Evolutionary conservation across 2,113 vertebrate genomes (phyloP), one percentile per base, ranked within the genome.

Genomic region (Gasterosteus aculeatus): DNA sequence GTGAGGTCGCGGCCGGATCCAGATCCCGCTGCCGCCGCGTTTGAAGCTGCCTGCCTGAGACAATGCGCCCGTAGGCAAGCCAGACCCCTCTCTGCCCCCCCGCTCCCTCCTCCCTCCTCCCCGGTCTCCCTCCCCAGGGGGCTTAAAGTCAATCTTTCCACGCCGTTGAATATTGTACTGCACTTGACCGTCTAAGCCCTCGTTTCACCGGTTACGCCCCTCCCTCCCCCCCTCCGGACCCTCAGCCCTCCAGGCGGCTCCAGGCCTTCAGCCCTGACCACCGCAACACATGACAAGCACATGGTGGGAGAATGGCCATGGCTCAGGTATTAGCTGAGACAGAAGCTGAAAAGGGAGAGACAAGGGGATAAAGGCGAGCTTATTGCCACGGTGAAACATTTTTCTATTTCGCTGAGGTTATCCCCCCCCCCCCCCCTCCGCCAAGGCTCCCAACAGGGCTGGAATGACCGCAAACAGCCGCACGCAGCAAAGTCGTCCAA

Each of bases 231-330:
- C 35, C 26, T 19, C 18, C 70, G 59, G 53, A 41, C 76, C 72
- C 68, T 69, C 61, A 69, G 41, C 49, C 80, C 76, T 80, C 76
- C 15, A 67, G 83, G 73, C 75, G 54, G 69, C 90, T 78, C 62
- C 59, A 62, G 67, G 75, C 79, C 65, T 72, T 85, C 72, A 81
- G n/a, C 82, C 78, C 76, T 51, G 47, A 70, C 74, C 60, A 9
- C 64, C 79, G 65, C 82, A 89, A 83, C 92, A 85, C 93, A 91
- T 93, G 93, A 93, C 77, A 78, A 80, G 88, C 93, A 93, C 92
- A 91, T 94, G 93, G 88, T 84, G 84, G 69, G 81, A 84, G 78
- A 77, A 69, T 71, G 78, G 79, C 75, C 62, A 44, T 47, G 79
- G 77, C 77, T 87, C 82, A 85, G 85, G 82, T 85, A 79, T 86